Percentiles rank a stretch among this genome's conserved stretches.
Conservation (phyloP, 2,113 vertebrate genomes). For the Aramus guarauna region DNA sequence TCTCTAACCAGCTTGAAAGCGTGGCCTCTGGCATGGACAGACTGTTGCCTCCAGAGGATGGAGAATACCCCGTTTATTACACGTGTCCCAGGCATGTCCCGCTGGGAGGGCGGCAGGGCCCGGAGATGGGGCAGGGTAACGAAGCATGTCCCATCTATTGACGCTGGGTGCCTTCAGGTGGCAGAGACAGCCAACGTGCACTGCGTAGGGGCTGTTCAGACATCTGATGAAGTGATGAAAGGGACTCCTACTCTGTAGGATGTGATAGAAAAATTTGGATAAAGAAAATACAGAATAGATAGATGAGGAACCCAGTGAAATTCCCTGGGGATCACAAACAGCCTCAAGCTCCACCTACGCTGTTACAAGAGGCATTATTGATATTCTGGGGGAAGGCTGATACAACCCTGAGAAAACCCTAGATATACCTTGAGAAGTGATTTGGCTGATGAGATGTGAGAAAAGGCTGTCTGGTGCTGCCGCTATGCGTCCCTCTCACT, state of each 20-base stretch:
- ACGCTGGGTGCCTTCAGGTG: not conserved
- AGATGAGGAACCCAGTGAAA: not conserved
- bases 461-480: not conserved
- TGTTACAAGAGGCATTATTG: not conserved
- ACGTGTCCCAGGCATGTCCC: not conserved
- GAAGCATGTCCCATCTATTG: not conserved
- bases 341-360: not conserved
- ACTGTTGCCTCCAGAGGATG: not conserved
- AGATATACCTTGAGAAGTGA: not conserved
- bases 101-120: not conserved
- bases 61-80: not conserved
- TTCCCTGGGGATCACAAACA: not conserved
- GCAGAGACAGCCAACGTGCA: not conserved
- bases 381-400: not conserved
- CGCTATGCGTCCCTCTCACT: accelerated
- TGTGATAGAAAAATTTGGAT: not conserved
- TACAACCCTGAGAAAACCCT: not conserved
- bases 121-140: not conserved
- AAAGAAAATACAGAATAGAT: not conserved
- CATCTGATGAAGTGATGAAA: not conserved
- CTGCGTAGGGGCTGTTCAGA: accelerated
- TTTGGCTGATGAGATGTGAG: not conserved
- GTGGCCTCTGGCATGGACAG: not conserved
- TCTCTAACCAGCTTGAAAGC: not conserved
- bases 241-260: not conserved